These are phyloP conservation scores for Palloptera scutellata DNA, from an alignment of 2,888 invertebrate species.

Conservation along the genomic window DNA sequence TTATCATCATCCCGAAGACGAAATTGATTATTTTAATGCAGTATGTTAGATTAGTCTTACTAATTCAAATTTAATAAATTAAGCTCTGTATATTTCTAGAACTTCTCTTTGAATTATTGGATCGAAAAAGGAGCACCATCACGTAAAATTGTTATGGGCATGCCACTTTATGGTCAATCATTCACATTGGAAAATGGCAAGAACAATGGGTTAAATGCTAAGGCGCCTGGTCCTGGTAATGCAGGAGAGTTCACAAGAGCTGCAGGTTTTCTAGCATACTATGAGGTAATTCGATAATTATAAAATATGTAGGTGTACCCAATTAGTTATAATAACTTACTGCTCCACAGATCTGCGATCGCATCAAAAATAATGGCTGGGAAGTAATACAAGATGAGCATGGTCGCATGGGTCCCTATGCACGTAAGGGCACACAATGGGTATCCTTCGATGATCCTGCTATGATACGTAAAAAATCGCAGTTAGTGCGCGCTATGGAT, in stretches of 20 bases:
- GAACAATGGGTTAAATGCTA: conserved; percentile 75
- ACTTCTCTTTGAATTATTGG: conserved; percentile 90
- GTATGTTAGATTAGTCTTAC: conserved; percentile 62
- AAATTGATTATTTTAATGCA: conserved; percentile 82
- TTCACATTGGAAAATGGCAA: conserved; percentile 74
- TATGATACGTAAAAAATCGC: conserved; percentile 81
- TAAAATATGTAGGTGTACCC: not conserved
- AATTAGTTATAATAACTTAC: too few species aligned
- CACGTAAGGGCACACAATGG: conserved; percentile 89
- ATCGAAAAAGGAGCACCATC: conserved; percentile 83
- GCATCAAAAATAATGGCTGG: conserved; percentile 80
- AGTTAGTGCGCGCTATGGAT: conserved; percentile 77
- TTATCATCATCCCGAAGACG: conserved; percentile 83
- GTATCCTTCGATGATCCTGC: conserved; percentile 87
- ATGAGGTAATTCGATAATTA: conserved; percentile 70
- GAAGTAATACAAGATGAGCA: conserved; percentile 80
- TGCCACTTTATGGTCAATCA: conserved; percentile 88
- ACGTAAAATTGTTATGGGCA: conserved; percentile 84
- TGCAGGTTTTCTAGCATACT: conserved; percentile 87
- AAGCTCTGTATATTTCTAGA: conserved; percentile 65
- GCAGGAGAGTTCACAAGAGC: conserved; percentile 87
- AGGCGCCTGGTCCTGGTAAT: conserved; percentile 79
- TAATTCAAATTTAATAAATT: not conserved
- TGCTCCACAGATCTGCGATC: conserved; percentile 76
- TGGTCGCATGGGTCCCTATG: conserved; percentile 86